Evolutionary conservation across 2,888 invertebrate genomes (phyloP).

Genomic region (Zygaena filipendulae): DNA sequence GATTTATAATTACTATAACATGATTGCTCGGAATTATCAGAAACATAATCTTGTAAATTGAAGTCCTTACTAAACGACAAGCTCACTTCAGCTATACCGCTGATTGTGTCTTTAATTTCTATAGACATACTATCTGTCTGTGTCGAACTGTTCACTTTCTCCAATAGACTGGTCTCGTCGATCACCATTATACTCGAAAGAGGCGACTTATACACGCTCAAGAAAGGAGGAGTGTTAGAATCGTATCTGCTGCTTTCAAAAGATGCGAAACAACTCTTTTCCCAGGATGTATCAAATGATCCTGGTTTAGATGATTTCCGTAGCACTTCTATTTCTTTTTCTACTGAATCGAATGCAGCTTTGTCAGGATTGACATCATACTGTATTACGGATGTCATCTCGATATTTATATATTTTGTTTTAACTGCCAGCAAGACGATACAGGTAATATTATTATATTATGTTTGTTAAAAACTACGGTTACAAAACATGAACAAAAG

Average conservation of each 20-base stretch:
- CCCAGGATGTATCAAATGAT: conserved; percentile 42
- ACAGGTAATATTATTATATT: too few relatives aligned
- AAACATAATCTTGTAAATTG: conserved; percentile 27
- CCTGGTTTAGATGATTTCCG: conserved; percentile 35
- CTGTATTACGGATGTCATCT: conserved; percentile 17
- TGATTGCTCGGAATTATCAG: conserved; percentile 30
- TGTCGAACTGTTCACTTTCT: conserved; percentile 30
- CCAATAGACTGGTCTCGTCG: conserved; percentile 27
- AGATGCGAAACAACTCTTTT: conserved; percentile 28
- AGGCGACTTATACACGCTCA: conserved; percentile 31
- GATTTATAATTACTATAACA: conserved; percentile 33
- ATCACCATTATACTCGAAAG: conserved; percentile 38
- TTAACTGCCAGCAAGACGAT: conserved; percentile 7
- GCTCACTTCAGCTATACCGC: conserved; percentile 31
- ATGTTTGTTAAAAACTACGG: too few relatives aligned
- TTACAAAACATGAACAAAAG: too few relatives aligned
- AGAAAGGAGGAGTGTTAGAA: background rate
- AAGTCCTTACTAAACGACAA: conserved; percentile 40
- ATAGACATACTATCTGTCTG: conserved; percentile 37
- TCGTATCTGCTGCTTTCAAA: conserved; percentile 21
- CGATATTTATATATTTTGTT: conserved; percentile 9
- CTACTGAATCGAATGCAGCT: too few relatives aligned
- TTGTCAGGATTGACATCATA: too few relatives aligned
- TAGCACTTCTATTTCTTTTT: conserved; percentile 42
- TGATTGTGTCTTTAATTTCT: conserved; percentile 24